phyloP scores from a whole-genome alignment of 2,113 vertebrate genomes.

The Gnathonemus longibarbis region DNA sequence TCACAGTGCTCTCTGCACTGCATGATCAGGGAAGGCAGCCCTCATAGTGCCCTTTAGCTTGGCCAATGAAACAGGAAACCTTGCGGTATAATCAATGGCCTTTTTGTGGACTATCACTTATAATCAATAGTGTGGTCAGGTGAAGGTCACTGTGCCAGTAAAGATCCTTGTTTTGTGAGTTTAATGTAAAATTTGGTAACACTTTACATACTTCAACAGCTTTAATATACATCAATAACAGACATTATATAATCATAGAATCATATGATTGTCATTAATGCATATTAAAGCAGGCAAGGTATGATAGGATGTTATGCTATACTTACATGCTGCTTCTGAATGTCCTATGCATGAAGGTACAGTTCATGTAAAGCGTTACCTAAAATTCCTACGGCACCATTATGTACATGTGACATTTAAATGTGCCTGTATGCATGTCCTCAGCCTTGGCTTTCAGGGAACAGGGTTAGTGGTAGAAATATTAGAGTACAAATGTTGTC shows the following conservation, averaged over 20 bases:
- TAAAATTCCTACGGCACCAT: background rate
- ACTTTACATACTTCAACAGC: background rate
- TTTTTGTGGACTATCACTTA: background rate
- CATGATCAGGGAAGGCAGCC: background rate
- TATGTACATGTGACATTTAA: background rate
- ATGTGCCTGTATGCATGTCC: background rate
- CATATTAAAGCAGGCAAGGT: background rate
- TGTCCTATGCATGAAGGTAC: background rate
- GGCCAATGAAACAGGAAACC: background rate
- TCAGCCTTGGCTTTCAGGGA: background rate
- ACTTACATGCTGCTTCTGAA: background rate
- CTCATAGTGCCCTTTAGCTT: background rate
- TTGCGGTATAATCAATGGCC: background rate
- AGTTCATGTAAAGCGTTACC: background rate
- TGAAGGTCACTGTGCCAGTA: background rate
- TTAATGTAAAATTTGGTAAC: background rate
- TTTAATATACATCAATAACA: background rate
- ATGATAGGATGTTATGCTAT: background rate
- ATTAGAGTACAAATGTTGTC: background rate
- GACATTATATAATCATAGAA: background rate
- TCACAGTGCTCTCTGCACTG: no score
- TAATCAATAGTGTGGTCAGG: background rate
- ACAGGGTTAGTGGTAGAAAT: background rate
- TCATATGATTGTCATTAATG: background rate
- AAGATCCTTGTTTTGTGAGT: background rate